Conservation (phyloP, 92 coral and sea anemone species). For the Zoanthus sociatus region DNA sequence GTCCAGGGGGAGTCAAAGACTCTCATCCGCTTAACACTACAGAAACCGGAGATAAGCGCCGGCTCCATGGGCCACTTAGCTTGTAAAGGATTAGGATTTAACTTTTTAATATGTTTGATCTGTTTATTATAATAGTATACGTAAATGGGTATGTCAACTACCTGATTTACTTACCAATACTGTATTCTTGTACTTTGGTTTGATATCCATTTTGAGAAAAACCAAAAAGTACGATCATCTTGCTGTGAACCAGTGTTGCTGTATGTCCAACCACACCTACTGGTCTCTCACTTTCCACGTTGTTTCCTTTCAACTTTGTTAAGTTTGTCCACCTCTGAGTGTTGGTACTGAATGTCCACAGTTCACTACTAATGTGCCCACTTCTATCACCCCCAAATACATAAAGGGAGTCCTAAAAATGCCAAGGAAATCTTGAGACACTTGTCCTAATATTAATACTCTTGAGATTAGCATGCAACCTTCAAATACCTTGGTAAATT, state of each 20-base stretch:
- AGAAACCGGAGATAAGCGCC: too few relatives aligned
- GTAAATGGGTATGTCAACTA: neutral
- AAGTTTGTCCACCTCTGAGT: conserved; percentile 63
- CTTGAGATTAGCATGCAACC: too few relatives aligned
- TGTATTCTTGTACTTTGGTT: conserved; percentile 69
- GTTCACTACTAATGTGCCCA: conserved; percentile 21
- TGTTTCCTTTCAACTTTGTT: neutral
- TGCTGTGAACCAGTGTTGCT: conserved; percentile 74
- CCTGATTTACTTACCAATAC: conserved; percentile 65
- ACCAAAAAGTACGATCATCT: conserved; percentile 91
- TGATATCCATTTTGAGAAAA: conserved; percentile 67
- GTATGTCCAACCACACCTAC: conserved; percentile 88
- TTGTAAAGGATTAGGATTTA: too few relatives aligned
- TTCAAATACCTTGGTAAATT: too few relatives aligned
- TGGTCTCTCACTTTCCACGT: conserved; percentile 3
- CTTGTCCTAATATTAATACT: too few relatives aligned
- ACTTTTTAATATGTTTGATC: too few relatives aligned
- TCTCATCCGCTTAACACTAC: too few relatives aligned
- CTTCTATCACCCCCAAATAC: conserved; percentile 78
- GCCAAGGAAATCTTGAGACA: too few relatives aligned
- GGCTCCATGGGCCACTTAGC: too few relatives aligned
- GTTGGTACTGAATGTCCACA: conserved; percentile 64
- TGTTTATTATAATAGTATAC: too few relatives aligned
- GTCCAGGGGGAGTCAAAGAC: too few relatives aligned
- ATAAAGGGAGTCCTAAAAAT: conserved; percentile 64